Evolutionary conservation across 2,113 vertebrate species (phyloP).

Genomic region (Nothobranchius furzeri): DNA sequence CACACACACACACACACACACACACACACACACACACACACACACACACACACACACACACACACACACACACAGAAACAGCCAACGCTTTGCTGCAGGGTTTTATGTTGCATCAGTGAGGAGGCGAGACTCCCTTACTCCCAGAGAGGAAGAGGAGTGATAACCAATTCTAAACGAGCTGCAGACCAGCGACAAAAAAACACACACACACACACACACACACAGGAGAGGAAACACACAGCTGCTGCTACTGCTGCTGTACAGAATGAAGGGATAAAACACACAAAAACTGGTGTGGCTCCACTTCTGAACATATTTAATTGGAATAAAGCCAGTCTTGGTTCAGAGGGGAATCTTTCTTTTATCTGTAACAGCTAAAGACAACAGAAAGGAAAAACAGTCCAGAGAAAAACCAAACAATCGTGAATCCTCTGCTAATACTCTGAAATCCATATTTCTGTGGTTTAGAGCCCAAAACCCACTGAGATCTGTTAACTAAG

Average conservation of each 20-base stretch:
- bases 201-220: background rate
- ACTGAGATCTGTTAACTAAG: too few species aligned
- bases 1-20: too few species aligned
- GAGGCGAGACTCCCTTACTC: slow-evolving; percentile 45
- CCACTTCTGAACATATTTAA: background rate
- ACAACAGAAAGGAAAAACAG: background rate
- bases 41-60: slow-evolving; percentile 36
- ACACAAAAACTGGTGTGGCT: background rate
- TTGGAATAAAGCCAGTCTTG: background rate
- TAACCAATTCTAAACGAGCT: slow-evolving; percentile 56
- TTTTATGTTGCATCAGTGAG: slow-evolving; percentile 62
- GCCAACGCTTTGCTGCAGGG: slow-evolving; percentile 53
- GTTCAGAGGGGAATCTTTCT: background rate
- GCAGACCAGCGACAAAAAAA: slow-evolving; percentile 21
- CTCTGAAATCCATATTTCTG: too few species aligned
- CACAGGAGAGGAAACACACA: slow-evolving; percentile 1
- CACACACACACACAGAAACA: slow-evolving; percentile 17
- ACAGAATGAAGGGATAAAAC: background rate
- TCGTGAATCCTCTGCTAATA: too few species aligned
- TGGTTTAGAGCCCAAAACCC: too few species aligned
- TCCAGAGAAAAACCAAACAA: background rate
- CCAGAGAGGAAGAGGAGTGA: slow-evolving; percentile 44
- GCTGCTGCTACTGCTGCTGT: background rate
- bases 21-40: too few species aligned
- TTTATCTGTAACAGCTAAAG: background rate